Evolutionary conservation across 2,888 invertebrate species (phyloP).

Genomic region (Zootermopsis nevadensis): DNA sequence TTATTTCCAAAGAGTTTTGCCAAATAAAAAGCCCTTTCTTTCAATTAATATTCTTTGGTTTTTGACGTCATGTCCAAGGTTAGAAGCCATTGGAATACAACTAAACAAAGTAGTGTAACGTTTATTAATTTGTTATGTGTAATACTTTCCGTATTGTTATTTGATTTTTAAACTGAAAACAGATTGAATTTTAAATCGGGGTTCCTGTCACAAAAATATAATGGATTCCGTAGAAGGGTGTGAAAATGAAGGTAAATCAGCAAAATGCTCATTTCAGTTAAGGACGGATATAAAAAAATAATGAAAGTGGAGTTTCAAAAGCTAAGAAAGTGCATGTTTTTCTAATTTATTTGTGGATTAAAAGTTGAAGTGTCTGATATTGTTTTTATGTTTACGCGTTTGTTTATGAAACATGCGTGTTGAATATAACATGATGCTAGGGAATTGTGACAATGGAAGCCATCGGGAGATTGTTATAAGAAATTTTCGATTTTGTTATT

Average conservation of each 20-base stretch:
- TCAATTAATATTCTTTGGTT: constrained; percentile 47
- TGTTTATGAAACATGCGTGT: too few relatives aligned
- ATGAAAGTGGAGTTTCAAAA: background rate
- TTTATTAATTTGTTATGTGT: constrained; percentile 30
- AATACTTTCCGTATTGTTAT: background rate
- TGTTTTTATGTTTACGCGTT: too few relatives aligned
- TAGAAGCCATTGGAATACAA: constrained; percentile 40
- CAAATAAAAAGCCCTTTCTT: constrained; percentile 43
- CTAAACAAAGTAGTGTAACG: constrained; percentile 3
- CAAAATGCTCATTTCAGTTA: background rate
- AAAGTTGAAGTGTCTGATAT: too few relatives aligned
- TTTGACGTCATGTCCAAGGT: constrained; percentile 44
- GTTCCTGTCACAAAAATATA: background rate
- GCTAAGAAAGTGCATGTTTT: background rate
- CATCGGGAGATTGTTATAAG: too few relatives aligned
- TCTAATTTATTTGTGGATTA: too few relatives aligned
- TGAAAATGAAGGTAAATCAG: constrained; percentile 34
- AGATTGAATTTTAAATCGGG: constrained; percentile 9
- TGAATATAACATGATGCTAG: too few relatives aligned
- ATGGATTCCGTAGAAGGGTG: constrained; percentile 30
- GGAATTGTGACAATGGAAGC: too few relatives aligned
- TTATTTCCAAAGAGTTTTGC: constrained; percentile 8
- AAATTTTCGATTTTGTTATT: too few relatives aligned
- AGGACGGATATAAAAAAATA: background rate
- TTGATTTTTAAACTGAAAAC: background rate